A percentile compares a stretch with the other conserved stretches of the same genome.
Conservation (phyloP, 2,113 vertebrate species). For the Oreocharis arfaki region DNA sequence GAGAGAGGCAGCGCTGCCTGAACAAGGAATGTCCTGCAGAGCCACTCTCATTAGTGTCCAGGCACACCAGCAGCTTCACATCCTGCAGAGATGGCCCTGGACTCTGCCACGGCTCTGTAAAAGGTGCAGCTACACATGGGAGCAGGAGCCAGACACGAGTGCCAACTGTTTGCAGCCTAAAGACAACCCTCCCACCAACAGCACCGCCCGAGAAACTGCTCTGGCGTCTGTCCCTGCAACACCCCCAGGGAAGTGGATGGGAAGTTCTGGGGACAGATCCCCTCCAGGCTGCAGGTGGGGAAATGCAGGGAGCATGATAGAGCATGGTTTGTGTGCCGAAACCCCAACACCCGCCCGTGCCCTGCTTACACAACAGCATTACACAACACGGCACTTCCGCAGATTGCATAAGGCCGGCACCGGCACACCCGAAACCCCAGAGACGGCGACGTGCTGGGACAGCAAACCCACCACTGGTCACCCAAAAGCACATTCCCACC, state of each 20-base stretch:
- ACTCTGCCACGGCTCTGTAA: background rate
- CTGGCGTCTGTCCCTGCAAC: background rate
- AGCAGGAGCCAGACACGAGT: background rate
- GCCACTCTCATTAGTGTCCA: background rate
- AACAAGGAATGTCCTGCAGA: background rate
- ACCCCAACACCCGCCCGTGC: background rate
- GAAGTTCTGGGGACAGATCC: background rate
- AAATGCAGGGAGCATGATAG: background rate
- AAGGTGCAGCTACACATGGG: background rate
- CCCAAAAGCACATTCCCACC: background rate
- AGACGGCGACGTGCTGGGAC: accelerated
- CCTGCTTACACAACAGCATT: constrained; percentile 32
- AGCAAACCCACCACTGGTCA: background rate
- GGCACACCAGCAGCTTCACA: accelerated
- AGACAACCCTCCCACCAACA: background rate
- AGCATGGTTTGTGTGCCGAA: background rate
- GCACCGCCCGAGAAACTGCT: accelerated
- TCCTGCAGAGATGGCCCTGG: background rate
- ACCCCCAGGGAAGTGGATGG: accelerated
- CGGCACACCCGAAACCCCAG: background rate
- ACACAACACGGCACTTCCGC: background rate
- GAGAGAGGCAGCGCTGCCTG: background rate
- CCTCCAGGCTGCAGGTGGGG: background rate
- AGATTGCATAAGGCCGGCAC: background rate
- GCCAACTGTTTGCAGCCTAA: background rate